These are phyloP conservation scores for Lates japonicus DNA, from an alignment of 2,797 vertebrate species.

Conservation along the genomic window DNA sequence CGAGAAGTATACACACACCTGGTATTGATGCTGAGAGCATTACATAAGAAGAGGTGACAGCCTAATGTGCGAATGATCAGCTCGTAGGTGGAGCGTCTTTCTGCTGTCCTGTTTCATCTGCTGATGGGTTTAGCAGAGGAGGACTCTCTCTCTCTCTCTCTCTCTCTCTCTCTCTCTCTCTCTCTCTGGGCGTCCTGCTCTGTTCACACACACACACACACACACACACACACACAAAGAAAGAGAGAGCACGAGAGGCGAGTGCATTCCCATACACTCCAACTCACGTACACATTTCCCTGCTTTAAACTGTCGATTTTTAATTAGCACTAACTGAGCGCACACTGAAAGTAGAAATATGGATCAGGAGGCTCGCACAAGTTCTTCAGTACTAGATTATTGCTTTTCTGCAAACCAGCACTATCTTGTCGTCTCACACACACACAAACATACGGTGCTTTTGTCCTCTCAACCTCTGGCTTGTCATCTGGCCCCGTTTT, in stretches of 20 bases:
- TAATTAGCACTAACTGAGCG: constrained; percentile 26
- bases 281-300: constrained; percentile 17
- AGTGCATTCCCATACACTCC: constrained; percentile 44
- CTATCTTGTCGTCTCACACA: not conserved
- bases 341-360: constrained; percentile 3
- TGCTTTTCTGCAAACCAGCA: constrained; percentile 14
- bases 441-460: not conserved
- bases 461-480: constrained; percentile 38
- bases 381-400: constrained; percentile 4
- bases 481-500: constrained; percentile 35
- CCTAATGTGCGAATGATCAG: constrained; percentile 55
- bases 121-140: constrained; percentile 75
- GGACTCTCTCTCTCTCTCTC: constrained; percentile 32
- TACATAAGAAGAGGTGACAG: constrained; percentile 69
- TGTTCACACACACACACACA: constrained; percentile 68
- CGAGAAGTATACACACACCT: constrained; percentile 23
- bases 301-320: not conserved
- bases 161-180: constrained; percentile 26
- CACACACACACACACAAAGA: not conserved
- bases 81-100: constrained; percentile 44
- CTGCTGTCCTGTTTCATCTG: constrained; percentile 54
- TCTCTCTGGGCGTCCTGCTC: constrained; percentile 71
- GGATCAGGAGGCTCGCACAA: not conserved
- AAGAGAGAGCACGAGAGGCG: constrained; percentile 34
- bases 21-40: constrained; percentile 38